Evolutionary conservation across 23 tunicate genomes (phyloP), one percentile per base, ranked within the genome.

Genomic region (Phallusia fumigata): DNA sequence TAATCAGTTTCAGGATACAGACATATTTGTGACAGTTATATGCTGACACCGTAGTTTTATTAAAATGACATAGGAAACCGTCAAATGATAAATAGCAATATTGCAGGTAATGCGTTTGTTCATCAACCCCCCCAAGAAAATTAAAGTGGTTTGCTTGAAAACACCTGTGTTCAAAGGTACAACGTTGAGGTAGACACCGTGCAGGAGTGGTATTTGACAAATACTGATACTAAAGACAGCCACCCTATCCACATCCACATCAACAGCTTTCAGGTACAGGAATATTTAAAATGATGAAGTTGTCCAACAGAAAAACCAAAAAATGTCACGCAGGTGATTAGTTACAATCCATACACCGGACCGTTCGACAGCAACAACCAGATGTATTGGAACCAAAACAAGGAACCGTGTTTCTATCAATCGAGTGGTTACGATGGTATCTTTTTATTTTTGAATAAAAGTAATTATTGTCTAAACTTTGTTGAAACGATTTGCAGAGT

Each of bases 271-370:
- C 89, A 86, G 89, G 89, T 86, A 53, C 32, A 1, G 69, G 3
- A 8, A 58, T 24, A 24, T 58, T 58, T 8, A 24, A 24, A 22
- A 58, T 3, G 47, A 10, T 5, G 47, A 40, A 10, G 10, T 58
- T 58, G 58, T 24, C 69, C 2, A 58, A 6, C 69, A 58, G 2
- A 58, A 58, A 58, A 13, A 58, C 69, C 1, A 40, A 5, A 40
- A 3, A 58, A 13, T 58, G n/a, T 40, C 47, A 40, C 47, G 2
- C 47, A 88, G 92, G 89, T 89, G 0, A 84, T 89, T 22, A 84
- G 93, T 51, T 89, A 84, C 76, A 80, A 89, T 36, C 81, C 88
- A 13, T 89, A 84, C 76, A 84, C 81, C 33, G 93, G 93, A 11
- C 93, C 93, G 19, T 73, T 44, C 33, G 87, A 78, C 10, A 65